Base-by-base conservation (phyloP, 2,797 vertebrate genomes). In the Gymnothorax reevesii region DNA sequence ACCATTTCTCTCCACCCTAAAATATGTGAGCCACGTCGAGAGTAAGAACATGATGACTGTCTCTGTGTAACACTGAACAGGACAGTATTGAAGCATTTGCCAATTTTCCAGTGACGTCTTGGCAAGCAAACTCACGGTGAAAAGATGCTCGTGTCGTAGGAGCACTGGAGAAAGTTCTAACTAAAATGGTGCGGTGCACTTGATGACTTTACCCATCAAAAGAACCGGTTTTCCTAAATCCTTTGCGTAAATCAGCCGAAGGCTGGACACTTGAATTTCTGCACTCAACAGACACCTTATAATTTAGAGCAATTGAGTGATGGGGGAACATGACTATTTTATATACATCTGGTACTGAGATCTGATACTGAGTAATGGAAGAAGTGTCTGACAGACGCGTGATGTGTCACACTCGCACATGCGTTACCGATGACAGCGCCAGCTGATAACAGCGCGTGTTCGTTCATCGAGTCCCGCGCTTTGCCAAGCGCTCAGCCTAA, bases 261-360 rank as follows among this genome's bases (percentile, higher is more conserved):
- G 33, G 1, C 3, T 3, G 73, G 0, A 42, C 33, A 17, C 73
- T 49, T 42, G 0, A 17, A 17, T 77, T 17, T 49, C 15, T n/a
- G 33, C 7, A 17, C 73, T 5, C 62, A 22, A 22, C 62, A n/a
- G 62, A 0, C 71, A 49, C 15, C 52, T 15, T 33, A 1, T 12
- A 3, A 25, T 33, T 71, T 25, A 9, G 25, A 8, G 73, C 5
- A 17, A 52, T 20, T 9, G 42, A 52, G 42, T 20, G 20, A 77
- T 15, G 20, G 73, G 42, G 73, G 42, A 17, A 42, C 15, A 13
- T 77, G 73, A 49, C 73, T 77, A 42, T 17, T 77, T 77, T 77
- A 42, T 42, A 77, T 77, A 77, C 73, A 77, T 77, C 73, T 77
- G 73, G 73, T 20, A 13, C 73, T 77, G 73, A 77, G 73, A 77